Percentiles rank a stretch among this genome's conserved stretches.
These are phyloP conservation scores for Brachirus orientalis DNA, from an alignment of 2,113 vertebrate genomes.

Conservation along the genomic window DNA sequence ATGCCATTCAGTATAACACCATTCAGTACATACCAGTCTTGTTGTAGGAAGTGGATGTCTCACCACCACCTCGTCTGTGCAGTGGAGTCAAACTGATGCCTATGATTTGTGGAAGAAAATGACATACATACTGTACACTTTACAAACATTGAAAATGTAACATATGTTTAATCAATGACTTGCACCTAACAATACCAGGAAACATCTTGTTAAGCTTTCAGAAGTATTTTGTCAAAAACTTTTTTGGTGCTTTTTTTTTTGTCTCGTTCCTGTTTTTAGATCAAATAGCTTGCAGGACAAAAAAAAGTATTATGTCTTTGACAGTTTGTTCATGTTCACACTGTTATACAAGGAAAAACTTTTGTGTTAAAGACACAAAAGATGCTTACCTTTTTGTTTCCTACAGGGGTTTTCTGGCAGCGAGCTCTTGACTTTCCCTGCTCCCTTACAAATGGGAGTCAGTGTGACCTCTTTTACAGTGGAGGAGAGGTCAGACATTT, in stretches of 20 bases:
- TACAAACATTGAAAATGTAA: background rate
- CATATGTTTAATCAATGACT: background rate
- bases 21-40: constrained; percentile 27
- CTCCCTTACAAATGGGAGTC: no score
- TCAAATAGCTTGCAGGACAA: background rate
- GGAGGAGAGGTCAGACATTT: constrained; percentile 3
- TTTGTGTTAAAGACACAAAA: no score
- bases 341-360: background rate
- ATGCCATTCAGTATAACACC: background rate
- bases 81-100: constrained; percentile 51
- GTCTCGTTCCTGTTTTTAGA: background rate
- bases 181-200: background rate
- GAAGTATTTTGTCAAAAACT: background rate
- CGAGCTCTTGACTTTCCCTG: constrained; percentile 2
- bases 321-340: background rate
- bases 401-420: constrained; percentile 10
- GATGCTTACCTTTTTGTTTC: constrained; percentile 42
- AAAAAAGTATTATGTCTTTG: background rate
- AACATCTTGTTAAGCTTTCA: background rate
- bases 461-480: constrained; percentile 30
- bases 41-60: background rate
- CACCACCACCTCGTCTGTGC: constrained; percentile 19
- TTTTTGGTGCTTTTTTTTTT: no score
- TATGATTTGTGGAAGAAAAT: constrained; percentile 23
- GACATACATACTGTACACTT: background rate